Percentiles rank a stretch among this genome's conserved stretches.
Evolutionary conservation across 2,797 vertebrate genomes (phyloP).

Genomic region (Zalophus californianus): DNA sequence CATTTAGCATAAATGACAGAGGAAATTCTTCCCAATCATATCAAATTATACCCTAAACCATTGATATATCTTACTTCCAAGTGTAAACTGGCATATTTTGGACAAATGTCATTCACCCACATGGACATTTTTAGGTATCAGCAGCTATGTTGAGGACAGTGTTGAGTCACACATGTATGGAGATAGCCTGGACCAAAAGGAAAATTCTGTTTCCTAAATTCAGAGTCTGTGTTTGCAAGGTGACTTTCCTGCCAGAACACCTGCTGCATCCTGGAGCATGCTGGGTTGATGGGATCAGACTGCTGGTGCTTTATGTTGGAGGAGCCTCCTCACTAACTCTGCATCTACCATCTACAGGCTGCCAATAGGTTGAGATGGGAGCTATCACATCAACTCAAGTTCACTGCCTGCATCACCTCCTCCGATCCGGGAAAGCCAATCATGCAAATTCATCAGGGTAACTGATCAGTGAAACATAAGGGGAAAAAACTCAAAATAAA

Average conservation of each 20-base stretch:
- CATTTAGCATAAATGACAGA: background rate
- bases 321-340: background rate
- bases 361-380: rapidly evolving
- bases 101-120: background rate
- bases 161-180: background rate
- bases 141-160: background rate
- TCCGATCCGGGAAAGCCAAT: background rate
- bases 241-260: background rate
- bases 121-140: background rate
- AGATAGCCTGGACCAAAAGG: background rate
- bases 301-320: background rate
- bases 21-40: background rate
- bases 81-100: background rate
- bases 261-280: background rate
- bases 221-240: background rate
- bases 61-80: background rate
- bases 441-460: background rate
- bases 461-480: background rate
- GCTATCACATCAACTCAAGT: too few relatives aligned
- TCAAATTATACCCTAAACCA: background rate
- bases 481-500: background rate
- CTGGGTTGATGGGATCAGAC: background rate
- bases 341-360: background rate
- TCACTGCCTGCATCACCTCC: background rate
- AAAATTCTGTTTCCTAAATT: background rate